Evolutionary conservation across 30 jellyfish, hydroid and myxozoan genomes (phyloP).

Genomic region (Turritopsis dohrnii): DNA sequence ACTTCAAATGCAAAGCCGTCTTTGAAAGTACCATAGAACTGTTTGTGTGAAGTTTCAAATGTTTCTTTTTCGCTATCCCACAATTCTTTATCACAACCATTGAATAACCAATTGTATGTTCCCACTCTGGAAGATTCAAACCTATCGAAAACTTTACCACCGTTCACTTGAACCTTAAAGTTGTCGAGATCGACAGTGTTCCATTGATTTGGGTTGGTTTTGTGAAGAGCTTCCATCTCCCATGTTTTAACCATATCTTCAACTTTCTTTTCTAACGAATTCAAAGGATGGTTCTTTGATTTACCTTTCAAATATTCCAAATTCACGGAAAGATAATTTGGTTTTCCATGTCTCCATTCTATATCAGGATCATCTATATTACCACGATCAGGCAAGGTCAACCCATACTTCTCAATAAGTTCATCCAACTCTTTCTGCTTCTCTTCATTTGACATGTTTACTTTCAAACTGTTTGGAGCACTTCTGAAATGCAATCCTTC

Average conservation of each 20-base stretch:
- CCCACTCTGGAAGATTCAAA: constrained; percentile 25
- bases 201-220: constrained; percentile 42
- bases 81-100: constrained; percentile 31
- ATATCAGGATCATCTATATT: constrained; percentile 36
- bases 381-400: constrained; percentile 41
- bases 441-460: background rate
- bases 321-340: constrained; percentile 42
- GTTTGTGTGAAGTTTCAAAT: constrained; percentile 40
- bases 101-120: constrained; percentile 42
- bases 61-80: constrained; percentile 25
- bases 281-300: constrained; percentile 37
- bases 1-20: constrained; percentile 57
- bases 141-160: constrained; percentile 27
- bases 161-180: constrained; percentile 32
- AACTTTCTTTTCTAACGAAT: constrained; percentile 38
- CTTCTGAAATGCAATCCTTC: no score
- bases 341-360: constrained; percentile 44
- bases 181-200: constrained; percentile 35
- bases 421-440: background rate
- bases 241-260: constrained; percentile 54
- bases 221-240: constrained; percentile 52
- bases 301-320: constrained; percentile 40
- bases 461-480: background rate
- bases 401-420: constrained; percentile 24
- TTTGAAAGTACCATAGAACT: constrained; percentile 31